Evolutionary conservation across 1,140 invertebrate species (phyloP), one percentile per base, ranked within the genome.

Genomic region (Drosophila murphyi): DNA sequence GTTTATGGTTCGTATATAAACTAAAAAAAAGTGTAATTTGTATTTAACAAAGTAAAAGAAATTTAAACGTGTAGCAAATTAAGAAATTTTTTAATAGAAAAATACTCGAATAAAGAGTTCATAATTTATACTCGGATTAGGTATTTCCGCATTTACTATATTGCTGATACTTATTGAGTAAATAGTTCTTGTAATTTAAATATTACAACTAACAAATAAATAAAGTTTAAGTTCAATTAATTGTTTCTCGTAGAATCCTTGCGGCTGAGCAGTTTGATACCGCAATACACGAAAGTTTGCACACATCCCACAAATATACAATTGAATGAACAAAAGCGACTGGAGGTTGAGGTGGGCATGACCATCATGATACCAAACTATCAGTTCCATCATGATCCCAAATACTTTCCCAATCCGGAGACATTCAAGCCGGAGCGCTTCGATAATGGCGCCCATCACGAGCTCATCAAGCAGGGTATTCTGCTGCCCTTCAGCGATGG

Each of bases 351-450:
- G 47, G 93, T 94, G 56, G 94, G 93, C 28, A 92, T 94, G 4
- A 93, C 93, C 2, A 74, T 95, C 2, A 93, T 93, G 64, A 92
- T 96, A 48, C 94, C 95, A 0, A 88, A 94, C n/a, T 92, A 93
- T 68, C 94, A 93, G 0, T 77, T 95, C 3, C 95, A 96, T 60
- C 93, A 93, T 10, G 95, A 97, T 89, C 92, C 94, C 1, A 85
- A 95, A 48, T 94, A 95, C 76, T 98, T 95, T 76, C 94, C 95
- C 10, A 93, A 97, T 45, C 96, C 97, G 0, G 93, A 95, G 4
- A 88, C 87, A 5, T 98, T 96, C 87, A 94, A 95, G 81, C 97
- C 97, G 0, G 95, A 97, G 50, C 93, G 97, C 90, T 92, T 92
- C 39, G 80, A 86, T 4, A 80, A 91, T 71, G 78, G 64, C 2